phyloP scores from a whole-genome alignment of 2,113 vertebrate species.

The Sciurus niger region DNA sequence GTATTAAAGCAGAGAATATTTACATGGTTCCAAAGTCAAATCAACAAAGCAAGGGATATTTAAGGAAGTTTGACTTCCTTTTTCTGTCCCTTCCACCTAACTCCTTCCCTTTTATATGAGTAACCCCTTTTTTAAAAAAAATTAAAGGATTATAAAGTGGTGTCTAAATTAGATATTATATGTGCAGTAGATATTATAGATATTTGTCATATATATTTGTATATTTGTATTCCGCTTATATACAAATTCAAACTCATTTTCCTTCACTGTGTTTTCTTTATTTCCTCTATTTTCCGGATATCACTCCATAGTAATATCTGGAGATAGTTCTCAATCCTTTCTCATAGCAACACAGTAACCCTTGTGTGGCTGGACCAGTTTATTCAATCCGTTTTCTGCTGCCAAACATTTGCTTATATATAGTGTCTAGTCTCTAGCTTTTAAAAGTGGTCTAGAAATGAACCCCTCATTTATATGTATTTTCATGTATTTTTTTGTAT shows the following conservation, averaged over 20 bases:
- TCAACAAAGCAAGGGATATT: background rate
- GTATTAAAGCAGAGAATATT: background rate
- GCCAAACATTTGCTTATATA: background rate
- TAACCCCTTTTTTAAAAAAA: background rate
- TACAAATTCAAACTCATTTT: background rate
- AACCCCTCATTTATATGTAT: background rate
- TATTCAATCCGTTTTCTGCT: background rate
- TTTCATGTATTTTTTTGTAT: background rate
- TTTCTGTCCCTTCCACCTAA: background rate
- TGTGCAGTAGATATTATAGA: background rate
- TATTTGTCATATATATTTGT: background rate
- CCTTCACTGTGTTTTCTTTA: background rate
- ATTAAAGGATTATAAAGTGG: background rate
- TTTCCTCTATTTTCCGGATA: background rate
- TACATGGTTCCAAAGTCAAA: slow-evolving; percentile 20
- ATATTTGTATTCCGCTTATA: background rate
- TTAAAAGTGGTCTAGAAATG: background rate
- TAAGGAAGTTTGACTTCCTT: background rate
- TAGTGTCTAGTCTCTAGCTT: background rate
- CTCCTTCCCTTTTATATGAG: background rate
- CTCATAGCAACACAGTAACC: background rate
- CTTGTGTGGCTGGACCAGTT: background rate
- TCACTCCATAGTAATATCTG: background rate
- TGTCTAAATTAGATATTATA: background rate
- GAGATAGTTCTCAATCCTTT: background rate